phyloP scores from a whole-genome alignment of 2,888 invertebrate species.

The Catocala fraxini region DNA sequence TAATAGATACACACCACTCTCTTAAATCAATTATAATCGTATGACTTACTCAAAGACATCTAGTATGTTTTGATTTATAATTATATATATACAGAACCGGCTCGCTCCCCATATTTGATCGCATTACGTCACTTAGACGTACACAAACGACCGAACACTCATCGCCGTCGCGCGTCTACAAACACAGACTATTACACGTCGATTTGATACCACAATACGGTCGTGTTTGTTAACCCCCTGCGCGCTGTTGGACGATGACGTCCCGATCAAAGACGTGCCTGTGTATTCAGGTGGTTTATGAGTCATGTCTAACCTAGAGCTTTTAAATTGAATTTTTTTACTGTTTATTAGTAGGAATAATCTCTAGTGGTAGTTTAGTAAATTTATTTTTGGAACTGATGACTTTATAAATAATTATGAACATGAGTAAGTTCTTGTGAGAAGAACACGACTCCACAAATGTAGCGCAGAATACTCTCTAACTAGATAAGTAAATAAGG shows the following conservation, averaged over 20 bases:
- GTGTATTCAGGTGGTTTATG: slow-evolving; percentile 33
- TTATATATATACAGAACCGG: background rate
- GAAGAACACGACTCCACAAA: too few relatives aligned
- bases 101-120: slow-evolving; percentile 14
- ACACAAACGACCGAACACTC: slow-evolving; percentile 10
- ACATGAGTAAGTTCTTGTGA: too few relatives aligned
- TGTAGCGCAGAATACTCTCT: too few relatives aligned
- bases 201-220: slow-evolving; percentile 23
- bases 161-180: slow-evolving; percentile 18
- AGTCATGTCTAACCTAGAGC: slow-evolving; percentile 2
- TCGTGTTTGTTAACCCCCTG: slow-evolving; percentile 9
- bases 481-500: too few relatives aligned
- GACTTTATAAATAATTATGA: too few relatives aligned
- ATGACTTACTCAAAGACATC: too few relatives aligned
- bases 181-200: slow-evolving; percentile 29
- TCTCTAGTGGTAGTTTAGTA: too few relatives aligned
- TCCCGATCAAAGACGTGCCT: slow-evolving; percentile 18
- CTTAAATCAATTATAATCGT: too few relatives aligned
- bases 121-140: slow-evolving; percentile 12
- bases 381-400: too few relatives aligned
- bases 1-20: too few relatives aligned
- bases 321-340: too few relatives aligned
- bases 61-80: background rate
- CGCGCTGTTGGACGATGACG: background rate
- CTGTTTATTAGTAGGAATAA: too few relatives aligned